Percentiles rank a stretch among this genome's conserved stretches.
Conservation (phyloP, 2,888 invertebrate genomes). For the Cephus runcator region DNA sequence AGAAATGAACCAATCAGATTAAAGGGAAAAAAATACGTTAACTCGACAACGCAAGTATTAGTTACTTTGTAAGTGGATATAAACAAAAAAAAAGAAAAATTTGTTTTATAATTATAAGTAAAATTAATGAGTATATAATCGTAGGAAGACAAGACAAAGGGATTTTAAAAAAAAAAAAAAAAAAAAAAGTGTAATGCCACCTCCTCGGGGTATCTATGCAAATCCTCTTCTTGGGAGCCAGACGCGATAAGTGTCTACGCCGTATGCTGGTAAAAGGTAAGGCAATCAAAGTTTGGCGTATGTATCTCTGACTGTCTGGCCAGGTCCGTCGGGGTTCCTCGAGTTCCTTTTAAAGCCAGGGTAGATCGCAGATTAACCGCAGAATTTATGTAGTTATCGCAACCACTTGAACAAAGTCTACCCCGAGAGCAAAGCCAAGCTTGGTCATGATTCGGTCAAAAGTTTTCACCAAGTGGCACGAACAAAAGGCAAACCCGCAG, state of each 20-base stretch:
- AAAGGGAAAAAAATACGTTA: neutral
- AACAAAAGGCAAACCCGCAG: neutral
- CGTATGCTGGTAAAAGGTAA: constrained; percentile 24
- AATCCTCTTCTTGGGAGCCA: constrained; percentile 40
- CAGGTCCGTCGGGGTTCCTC: neutral
- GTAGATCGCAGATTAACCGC: neutral
- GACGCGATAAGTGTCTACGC: constrained; percentile 44
- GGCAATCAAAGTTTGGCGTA: constrained; percentile 39
- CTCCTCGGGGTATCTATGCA: constrained; percentile 39
- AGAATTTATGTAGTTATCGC: neutral
- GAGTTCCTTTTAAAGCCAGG: neutral
- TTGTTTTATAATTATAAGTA: neutral
- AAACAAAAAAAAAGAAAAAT: neutral
- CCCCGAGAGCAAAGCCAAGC: neutral
- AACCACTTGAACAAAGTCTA: neutral
- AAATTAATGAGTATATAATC: neutral
- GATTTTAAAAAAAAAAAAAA: neutral
- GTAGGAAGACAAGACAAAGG: neutral
- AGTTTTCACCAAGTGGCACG: neutral
- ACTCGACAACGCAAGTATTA: neutral
- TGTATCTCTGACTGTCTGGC: constrained; percentile 30
- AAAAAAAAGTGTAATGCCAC: neutral
- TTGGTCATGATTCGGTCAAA: neutral
- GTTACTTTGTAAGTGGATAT: neutral
- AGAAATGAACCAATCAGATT: constrained; percentile 30